phyloP scores from a whole-genome alignment of 1,140 invertebrate species.

The Dufourea novaeangliae region DNA sequence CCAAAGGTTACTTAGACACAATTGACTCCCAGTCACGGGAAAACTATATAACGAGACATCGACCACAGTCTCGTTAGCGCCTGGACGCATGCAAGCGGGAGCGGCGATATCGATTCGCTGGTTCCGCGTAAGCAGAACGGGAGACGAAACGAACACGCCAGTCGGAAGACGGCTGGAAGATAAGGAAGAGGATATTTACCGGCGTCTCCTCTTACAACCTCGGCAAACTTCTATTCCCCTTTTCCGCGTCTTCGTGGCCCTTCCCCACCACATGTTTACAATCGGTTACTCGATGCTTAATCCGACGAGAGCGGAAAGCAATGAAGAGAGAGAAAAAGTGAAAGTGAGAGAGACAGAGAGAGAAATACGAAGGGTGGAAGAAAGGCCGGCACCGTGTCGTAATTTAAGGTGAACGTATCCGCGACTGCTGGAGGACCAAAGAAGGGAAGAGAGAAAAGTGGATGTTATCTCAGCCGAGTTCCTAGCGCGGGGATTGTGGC shows the following conservation, averaged over 20 bases:
- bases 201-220: constrained; percentile 69
- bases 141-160: constrained; percentile 42
- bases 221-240: constrained; percentile 69
- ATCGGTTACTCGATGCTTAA: constrained; percentile 72
- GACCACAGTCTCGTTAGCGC: neutral
- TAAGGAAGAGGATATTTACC: constrained; percentile 69
- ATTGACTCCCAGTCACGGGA: no score
- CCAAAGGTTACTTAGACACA: no score
- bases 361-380: neutral
- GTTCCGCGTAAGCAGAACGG: constrained; percentile 40
- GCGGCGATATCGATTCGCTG: constrained; percentile 39
- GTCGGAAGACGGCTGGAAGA: constrained; percentile 46
- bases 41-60: neutral
- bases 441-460: neutral
- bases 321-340: neutral
- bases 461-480: constrained; percentile 27
- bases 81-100: neutral
- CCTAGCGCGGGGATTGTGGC: constrained; percentile 21
- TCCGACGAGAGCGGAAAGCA: constrained; percentile 56
- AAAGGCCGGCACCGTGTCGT: constrained; percentile 42
- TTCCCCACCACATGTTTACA: constrained; percentile 66
- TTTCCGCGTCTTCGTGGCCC: constrained; percentile 55
- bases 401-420: constrained; percentile 62
- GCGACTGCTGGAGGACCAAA: constrained; percentile 21
- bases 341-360: neutral